A percentile compares a stretch with the other conserved stretches of the same genome.
phyloP scores from a whole-genome alignment of 2,888 invertebrate species.

The Chouioia cunea region DNA sequence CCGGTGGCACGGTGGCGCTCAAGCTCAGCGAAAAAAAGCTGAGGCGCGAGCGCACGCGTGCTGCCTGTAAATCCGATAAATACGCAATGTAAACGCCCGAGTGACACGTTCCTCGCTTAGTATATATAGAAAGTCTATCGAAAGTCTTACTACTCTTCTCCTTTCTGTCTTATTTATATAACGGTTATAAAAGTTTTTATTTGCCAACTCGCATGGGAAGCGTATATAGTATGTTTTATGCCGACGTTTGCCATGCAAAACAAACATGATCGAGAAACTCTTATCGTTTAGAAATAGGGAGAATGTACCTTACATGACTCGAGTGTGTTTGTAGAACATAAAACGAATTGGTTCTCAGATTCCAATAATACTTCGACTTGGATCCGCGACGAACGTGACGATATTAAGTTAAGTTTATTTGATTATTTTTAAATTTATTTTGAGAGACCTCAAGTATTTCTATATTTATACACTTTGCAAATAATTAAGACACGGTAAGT shows the following conservation, averaged over 20 bases:
- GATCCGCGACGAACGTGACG: too few relatives aligned
- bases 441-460: too few relatives aligned
- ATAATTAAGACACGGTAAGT: too few relatives aligned
- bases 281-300: conserved; percentile 2
- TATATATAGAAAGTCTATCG: too few relatives aligned
- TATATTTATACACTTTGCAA: too few relatives aligned
- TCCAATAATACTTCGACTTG: too few relatives aligned
- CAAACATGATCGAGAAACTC: conserved; percentile 30
- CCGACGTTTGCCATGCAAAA: conserved; percentile 16
- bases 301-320: too few relatives aligned
- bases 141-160: not conserved
- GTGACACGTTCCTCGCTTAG: not conserved
- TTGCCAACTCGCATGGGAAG: not conserved
- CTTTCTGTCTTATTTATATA: conserved; percentile 2
- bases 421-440: too few relatives aligned
- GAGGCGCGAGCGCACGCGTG: conserved; percentile 1
- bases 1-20: conserved; percentile 13
- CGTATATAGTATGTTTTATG: not conserved
- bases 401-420: too few relatives aligned
- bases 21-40: conserved; percentile 41
- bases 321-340: too few relatives aligned
- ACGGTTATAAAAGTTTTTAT: conserved; percentile 24
- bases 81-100: conserved; percentile 30
- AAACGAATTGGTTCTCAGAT: too few relatives aligned
- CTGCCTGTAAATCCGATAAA: conserved; percentile 38